Conservation (phyloP, 2,888 invertebrate genomes). For the Noctua janthe region DNA sequence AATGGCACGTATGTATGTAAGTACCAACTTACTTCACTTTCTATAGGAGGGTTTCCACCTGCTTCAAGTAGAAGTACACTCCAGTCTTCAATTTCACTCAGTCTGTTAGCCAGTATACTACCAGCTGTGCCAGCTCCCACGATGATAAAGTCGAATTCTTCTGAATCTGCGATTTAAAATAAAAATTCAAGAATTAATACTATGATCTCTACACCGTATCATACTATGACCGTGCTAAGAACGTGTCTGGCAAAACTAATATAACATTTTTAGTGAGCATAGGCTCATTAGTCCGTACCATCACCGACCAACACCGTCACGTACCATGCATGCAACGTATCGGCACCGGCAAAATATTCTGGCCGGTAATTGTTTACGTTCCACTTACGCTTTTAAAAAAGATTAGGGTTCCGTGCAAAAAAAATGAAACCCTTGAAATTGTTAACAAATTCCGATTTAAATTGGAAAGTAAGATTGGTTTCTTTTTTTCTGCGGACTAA, state of each 20-base stretch:
- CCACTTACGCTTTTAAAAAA: no score
- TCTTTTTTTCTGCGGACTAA: no score
- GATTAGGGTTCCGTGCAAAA: no score
- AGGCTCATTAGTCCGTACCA: no score
- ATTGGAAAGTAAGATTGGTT: no score
- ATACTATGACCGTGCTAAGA: not conserved
- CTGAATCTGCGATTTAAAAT: constrained; percentile 36
- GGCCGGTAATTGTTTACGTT: no score
- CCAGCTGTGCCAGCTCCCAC: constrained; percentile 68
- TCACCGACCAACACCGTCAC: no score
- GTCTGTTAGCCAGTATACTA: constrained; percentile 63
- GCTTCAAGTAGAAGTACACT: constrained; percentile 66
- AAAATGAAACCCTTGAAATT: no score
- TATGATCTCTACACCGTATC: not conserved
- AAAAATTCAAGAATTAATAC: not conserved
- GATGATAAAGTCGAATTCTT: constrained; percentile 65
- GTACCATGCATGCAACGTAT: no score
- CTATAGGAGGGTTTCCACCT: constrained; percentile 66
- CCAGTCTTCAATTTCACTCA: constrained; percentile 61
- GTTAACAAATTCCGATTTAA: no score
- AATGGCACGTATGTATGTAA: not conserved
- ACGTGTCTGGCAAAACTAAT: not conserved
- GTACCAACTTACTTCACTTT: constrained; percentile 91
- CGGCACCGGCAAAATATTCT: no score
- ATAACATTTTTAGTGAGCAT: no score